Conservation (phyloP, 2,888 invertebrate genomes). For the Falcaria lacertinaria region DNA sequence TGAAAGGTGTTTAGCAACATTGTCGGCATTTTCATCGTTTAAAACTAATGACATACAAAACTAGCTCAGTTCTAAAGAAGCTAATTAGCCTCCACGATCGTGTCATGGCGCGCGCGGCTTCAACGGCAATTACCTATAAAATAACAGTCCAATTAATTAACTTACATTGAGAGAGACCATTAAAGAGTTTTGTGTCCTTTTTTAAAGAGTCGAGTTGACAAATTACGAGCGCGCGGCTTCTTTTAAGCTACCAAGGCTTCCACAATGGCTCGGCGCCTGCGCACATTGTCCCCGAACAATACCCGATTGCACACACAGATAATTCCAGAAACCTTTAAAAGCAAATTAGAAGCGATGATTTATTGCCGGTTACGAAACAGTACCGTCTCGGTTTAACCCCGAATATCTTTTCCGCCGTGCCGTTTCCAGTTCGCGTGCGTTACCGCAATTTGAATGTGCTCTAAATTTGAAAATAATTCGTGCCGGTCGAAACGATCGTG, state of each 20-base stretch:
- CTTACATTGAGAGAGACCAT: conserved; percentile 49
- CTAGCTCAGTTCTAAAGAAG: background rate
- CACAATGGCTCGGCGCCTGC: conserved; percentile 48
- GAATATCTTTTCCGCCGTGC: conserved; percentile 59
- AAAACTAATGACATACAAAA: background rate
- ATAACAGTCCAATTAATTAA: conserved; percentile 66
- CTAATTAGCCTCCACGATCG: conserved; percentile 1
- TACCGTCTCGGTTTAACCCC: conserved; percentile 38
- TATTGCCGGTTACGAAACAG: conserved; percentile 70
- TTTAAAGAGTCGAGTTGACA: conserved; percentile 52
- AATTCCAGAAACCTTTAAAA: conserved; percentile 76
- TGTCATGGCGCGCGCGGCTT: background rate
- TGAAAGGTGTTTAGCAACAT: background rate
- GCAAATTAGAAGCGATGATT: conserved; percentile 78
- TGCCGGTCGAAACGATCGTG: conserved; percentile 39
- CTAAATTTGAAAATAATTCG: conserved; percentile 78
- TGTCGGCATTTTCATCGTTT: conserved; percentile 1
- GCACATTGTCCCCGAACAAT: conserved; percentile 62
- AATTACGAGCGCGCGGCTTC: conserved; percentile 40
- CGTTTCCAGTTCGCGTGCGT: conserved; percentile 71
- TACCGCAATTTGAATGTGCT: conserved; percentile 75
- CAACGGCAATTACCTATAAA: conserved; percentile 50
- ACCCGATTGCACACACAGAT: conserved; percentile 68
- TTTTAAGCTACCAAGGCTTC: background rate
- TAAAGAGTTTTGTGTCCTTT: conserved; percentile 62